A percentile compares a stretch with the other conserved stretches of the same genome.
phyloP scores from a whole-genome alignment of 2,113 vertebrate genomes.

The Puma concolor region DNA sequence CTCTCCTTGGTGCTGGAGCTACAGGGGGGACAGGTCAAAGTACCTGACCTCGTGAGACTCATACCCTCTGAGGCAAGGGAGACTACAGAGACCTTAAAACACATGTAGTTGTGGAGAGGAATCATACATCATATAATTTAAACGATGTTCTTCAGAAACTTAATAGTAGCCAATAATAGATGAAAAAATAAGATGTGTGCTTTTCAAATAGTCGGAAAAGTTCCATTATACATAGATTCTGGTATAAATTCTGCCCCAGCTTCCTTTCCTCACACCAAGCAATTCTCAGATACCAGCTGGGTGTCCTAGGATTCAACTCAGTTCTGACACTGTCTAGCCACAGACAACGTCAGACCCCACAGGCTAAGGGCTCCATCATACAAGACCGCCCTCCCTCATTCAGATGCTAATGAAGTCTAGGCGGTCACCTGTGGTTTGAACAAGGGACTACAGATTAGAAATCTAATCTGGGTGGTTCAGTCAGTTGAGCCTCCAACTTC shows the following conservation, averaged over 20 bases:
- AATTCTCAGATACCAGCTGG: neutral
- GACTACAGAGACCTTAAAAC: neutral
- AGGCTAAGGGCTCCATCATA: no score
- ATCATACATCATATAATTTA: accelerated
- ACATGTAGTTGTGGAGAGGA: neutral
- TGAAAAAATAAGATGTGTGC: neutral
- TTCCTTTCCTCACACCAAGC: neutral
- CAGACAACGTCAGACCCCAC: no score
- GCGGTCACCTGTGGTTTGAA: neutral
- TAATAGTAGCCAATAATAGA: neutral
- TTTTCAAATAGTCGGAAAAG: neutral
- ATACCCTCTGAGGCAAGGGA: neutral
- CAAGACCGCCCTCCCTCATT: neutral
- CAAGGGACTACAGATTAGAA: neutral
- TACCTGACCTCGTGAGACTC: neutral
- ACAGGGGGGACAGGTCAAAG: neutral
- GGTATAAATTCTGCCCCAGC: neutral
- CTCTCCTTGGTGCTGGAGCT: neutral
- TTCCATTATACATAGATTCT: neutral
- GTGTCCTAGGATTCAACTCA: neutral
- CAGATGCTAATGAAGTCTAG: neutral
- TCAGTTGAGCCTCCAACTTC: no score
- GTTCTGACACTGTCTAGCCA: neutral
- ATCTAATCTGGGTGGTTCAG: no score
- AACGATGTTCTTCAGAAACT: neutral